Conservation (phyloP, 2,888 invertebrate species). For the Plutella xylostella region DNA sequence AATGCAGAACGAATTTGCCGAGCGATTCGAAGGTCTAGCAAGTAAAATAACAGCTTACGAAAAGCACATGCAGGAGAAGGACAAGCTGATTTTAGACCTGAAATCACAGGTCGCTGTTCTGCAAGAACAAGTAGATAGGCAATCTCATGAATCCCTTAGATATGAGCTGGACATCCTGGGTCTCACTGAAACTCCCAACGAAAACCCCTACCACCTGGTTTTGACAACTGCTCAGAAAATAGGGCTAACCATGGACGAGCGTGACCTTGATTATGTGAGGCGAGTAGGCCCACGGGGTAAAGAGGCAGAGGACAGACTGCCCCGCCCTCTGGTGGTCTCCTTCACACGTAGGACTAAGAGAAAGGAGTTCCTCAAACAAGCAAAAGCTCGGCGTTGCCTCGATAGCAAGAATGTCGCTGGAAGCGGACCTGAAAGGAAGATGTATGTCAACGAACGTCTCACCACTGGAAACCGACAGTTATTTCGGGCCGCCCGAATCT, state of each 20-base stretch:
- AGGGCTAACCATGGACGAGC: not conserved
- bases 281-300: not conserved
- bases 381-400: not conserved
- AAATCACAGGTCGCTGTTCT: not conserved
- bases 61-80: not conserved
- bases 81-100: not conserved
- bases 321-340: constrained; percentile 7
- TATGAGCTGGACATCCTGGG: not conserved
- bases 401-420: not conserved
- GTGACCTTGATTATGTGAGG: not conserved
- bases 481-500: not conserved
- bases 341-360: constrained; percentile 1
- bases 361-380: constrained; percentile 1
- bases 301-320: not conserved
- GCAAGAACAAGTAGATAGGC: not conserved
- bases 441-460: not conserved
- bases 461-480: not conserved
- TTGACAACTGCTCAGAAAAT: not conserved
- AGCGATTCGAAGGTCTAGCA: not conserved
- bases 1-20: not conserved
- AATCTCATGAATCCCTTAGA: not conserved
- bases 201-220: not conserved
- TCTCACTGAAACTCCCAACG: not conserved
- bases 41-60: not conserved
- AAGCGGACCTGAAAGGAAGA: not conserved